Evolutionary conservation across 2,797 vertebrate genomes (phyloP).

Genomic region (Siniperca undulata): DNA sequence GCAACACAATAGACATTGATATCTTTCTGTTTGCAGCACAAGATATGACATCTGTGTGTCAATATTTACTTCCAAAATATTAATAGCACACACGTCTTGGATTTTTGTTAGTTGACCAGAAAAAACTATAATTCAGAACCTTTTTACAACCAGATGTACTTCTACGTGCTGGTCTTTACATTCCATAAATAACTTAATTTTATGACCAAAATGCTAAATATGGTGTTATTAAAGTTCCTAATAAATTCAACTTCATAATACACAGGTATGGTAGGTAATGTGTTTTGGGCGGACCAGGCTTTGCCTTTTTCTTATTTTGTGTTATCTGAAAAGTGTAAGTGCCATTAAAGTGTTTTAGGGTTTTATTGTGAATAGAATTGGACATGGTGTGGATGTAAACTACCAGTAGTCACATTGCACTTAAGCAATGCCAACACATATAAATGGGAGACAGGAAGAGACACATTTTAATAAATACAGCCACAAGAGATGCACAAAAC

Average conservation of each 20-base stretch:
- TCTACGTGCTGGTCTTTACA: not conserved
- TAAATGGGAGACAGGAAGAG: not conserved
- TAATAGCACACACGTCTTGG: slow-evolving; percentile 25
- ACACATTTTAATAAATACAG: not conserved
- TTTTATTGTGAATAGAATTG: not conserved
- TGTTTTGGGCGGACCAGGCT: not conserved
- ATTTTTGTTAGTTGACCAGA: slow-evolving; percentile 15
- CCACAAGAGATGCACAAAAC: not conserved
- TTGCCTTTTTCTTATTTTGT: no score
- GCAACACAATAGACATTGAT: slow-evolving; percentile 11
- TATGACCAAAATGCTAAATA: not conserved
- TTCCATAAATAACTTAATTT: not conserved
- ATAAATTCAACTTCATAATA: not conserved
- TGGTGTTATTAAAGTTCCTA: not conserved
- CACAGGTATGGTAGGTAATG: not conserved
- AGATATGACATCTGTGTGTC: not conserved
- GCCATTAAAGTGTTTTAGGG: no score
- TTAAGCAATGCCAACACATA: not conserved
- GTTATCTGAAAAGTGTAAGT: no score
- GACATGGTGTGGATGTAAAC: not conserved
- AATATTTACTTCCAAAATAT: slow-evolving; percentile 18
- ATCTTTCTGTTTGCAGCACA: slow-evolving; percentile 28
- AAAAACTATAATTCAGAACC: not conserved
- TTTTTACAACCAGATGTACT: not conserved
- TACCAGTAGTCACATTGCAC: not conserved